Conservation (phyloP, 2,797 vertebrate species). For the Trichosurus vulpecula region DNA sequence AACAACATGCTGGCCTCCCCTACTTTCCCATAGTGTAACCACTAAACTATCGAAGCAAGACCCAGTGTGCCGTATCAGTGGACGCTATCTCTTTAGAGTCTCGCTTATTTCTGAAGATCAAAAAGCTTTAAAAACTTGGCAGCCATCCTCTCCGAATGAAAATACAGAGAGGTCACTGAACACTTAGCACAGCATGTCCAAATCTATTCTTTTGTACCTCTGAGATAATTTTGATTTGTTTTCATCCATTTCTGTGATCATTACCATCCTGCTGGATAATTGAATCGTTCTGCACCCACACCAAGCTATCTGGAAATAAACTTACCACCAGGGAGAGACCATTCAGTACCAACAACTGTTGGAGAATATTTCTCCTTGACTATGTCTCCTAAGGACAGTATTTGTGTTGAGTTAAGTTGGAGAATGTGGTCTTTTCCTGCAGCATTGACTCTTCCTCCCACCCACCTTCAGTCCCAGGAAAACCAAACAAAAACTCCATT, state of each 20-base stretch:
- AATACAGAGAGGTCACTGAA: conserved; percentile 49
- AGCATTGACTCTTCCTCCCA: conserved; percentile 30
- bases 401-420: conserved; percentile 52
- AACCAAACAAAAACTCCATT: conserved; percentile 64
- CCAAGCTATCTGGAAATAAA: conserved; percentile 71
- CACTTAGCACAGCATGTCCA: conserved; percentile 34
- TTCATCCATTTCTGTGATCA: conserved; percentile 52
- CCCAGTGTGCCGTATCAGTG: conserved; percentile 31
- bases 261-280: conserved; percentile 77
- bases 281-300: conserved; percentile 72
- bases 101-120: conserved; percentile 54
- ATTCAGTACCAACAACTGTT: conserved; percentile 68
- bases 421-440: neutral
- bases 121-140: conserved; percentile 62
- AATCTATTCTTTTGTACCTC: conserved; percentile 54
- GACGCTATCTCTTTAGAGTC: conserved; percentile 16
- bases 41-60: conserved; percentile 55
- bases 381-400: conserved; percentile 72
- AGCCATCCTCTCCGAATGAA: conserved; percentile 49
- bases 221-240: conserved; percentile 65
- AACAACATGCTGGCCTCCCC: conserved; percentile 3
- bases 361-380: conserved; percentile 54
- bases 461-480: conserved; percentile 60
- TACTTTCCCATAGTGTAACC: conserved; percentile 34
- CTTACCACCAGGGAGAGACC: conserved; percentile 74